Percentiles rank a stretch among this genome's conserved stretches.
These are phyloP conservation scores for Drosophila percnosoma DNA, from an alignment of 2,888 invertebrate species.

Conservation along the genomic window DNA sequence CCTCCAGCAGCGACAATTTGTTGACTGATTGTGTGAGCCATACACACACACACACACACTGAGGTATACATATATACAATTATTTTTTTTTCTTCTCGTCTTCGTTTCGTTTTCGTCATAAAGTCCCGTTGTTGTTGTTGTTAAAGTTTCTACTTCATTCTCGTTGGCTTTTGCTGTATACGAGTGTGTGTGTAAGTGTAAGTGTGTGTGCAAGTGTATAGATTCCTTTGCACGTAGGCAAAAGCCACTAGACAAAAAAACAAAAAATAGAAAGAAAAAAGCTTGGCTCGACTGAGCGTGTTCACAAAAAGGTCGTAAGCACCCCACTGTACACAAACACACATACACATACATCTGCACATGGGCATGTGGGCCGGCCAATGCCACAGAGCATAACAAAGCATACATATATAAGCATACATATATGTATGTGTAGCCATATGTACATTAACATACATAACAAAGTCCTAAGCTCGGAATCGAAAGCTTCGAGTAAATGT, in stretches of 20 bases:
- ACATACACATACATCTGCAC: neutral
- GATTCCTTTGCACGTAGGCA: constrained; percentile 79
- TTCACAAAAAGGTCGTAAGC: constrained; percentile 67
- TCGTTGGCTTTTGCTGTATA: constrained; percentile 44
- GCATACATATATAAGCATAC: constrained; percentile 15
- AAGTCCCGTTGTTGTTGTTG: constrained; percentile 76
- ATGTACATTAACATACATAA: constrained; percentile 14
- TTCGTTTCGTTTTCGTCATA: constrained; percentile 79
- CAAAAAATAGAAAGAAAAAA: constrained; percentile 44
- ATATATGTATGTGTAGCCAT: neutral
- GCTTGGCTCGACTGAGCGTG: constrained; percentile 56
- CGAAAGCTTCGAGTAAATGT: constrained; percentile 37
- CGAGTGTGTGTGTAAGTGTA: neutral
- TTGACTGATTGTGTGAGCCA: constrained; percentile 58
- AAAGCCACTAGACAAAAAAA: constrained; percentile 20
- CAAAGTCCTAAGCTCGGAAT: constrained; percentile 54
- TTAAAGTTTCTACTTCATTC: constrained; percentile 55
- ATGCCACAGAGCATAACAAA: constrained; percentile 55
- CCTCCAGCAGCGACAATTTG: constrained; percentile 61
- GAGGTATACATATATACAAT: constrained; percentile 24
- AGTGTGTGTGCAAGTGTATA: constrained; percentile 68
- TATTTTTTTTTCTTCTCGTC: constrained; percentile 48
- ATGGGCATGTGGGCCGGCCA: constrained; percentile 62
- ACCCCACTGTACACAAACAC: constrained; percentile 14
- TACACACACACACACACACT: constrained; percentile 16